phyloP scores from a whole-genome alignment of 2,797 vertebrate species.

The Takifugu ocellatus region DNA sequence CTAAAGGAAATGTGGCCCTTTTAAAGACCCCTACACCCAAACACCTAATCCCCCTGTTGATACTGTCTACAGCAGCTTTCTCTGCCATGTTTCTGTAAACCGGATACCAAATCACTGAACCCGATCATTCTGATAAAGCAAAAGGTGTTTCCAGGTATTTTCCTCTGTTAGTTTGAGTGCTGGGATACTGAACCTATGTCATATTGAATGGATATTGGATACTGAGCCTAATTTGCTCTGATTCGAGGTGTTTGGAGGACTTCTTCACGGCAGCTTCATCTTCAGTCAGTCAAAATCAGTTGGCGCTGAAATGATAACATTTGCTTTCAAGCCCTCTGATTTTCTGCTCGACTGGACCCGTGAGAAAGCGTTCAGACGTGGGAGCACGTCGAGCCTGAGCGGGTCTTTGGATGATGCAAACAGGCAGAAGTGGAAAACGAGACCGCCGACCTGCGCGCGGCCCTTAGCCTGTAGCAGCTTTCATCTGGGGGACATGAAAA shows the following conservation, averaged over 20 bases:
- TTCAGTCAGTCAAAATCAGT: slow-evolving; percentile 17
- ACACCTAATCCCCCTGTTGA: too few species aligned
- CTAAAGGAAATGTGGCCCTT: too few species aligned
- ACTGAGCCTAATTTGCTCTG: too few species aligned
- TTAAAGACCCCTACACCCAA: too few species aligned
- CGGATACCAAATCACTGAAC: too few species aligned
- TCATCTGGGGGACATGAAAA: slow-evolving; percentile 39
- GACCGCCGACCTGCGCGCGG: slow-evolving; percentile 29
- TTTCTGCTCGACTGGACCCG: slow-evolving; percentile 27
- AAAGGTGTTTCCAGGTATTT: not conserved
- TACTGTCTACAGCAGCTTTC: too few species aligned
- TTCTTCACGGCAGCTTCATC: slow-evolving; percentile 26
- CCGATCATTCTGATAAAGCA: too few species aligned
- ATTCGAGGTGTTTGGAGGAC: not conserved
- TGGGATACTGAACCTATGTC: too few species aligned
- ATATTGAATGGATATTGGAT: too few species aligned
- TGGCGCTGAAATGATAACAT: slow-evolving; percentile 38
- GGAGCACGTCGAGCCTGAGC: slow-evolving; percentile 4
- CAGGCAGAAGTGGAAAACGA: not conserved
- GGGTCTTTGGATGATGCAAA: slow-evolving; percentile 4
- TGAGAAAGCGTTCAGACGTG: slow-evolving; percentile 4
- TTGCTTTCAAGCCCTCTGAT: slow-evolving; percentile 35
- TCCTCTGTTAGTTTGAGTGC: not conserved
- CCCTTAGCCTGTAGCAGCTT: slow-evolving; percentile 31
- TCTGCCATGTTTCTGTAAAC: too few species aligned